Percentiles rank a stretch among this genome's conserved stretches.
Evolutionary conservation across 2,113 vertebrate species (phyloP).

Genomic region (Nematolebias whitei): DNA sequence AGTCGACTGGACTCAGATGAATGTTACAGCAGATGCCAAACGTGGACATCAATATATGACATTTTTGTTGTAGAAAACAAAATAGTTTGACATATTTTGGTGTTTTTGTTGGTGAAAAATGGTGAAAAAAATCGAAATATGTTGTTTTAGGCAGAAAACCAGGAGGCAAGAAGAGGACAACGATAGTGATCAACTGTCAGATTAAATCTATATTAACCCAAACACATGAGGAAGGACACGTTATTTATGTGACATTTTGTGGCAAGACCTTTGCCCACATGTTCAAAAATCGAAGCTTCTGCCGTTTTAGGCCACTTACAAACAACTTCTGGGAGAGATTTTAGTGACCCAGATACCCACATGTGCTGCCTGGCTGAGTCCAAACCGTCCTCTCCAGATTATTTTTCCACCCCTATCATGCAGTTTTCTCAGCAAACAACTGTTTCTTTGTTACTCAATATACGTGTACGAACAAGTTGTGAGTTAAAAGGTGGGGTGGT

Average conservation of each 20-base stretch:
- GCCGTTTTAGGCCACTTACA: too few relatives aligned
- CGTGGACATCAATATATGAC: conserved; percentile 27
- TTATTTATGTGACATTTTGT: background rate
- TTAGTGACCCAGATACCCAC: background rate
- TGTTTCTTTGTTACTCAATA: background rate
- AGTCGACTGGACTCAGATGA: conserved; percentile 51
- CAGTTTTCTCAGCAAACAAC: background rate
- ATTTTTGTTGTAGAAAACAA: too few relatives aligned
- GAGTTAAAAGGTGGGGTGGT: too few relatives aligned
- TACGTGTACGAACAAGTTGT: too few relatives aligned
- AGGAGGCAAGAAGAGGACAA: too few relatives aligned
- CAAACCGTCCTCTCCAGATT: background rate
- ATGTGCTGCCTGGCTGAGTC: background rate
- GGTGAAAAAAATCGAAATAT: too few relatives aligned
- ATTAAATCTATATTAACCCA: background rate
- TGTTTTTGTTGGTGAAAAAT: too few relatives aligned
- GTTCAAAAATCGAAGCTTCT: too few relatives aligned
- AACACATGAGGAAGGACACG: background rate
- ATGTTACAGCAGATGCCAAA: conserved; percentile 46
- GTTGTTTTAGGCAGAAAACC: conserved; percentile 7
- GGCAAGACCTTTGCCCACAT: background rate
- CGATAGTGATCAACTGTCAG: background rate
- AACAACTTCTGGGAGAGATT: too few relatives aligned
- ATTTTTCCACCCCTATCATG: background rate
- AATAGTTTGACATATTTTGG: too few relatives aligned